Percentiles rank a stretch among this genome's conserved stretches.
These are phyloP conservation scores for Ophioninae sp. DNA, from an alignment of 2,888 invertebrate species.

Conservation along the genomic window DNA sequence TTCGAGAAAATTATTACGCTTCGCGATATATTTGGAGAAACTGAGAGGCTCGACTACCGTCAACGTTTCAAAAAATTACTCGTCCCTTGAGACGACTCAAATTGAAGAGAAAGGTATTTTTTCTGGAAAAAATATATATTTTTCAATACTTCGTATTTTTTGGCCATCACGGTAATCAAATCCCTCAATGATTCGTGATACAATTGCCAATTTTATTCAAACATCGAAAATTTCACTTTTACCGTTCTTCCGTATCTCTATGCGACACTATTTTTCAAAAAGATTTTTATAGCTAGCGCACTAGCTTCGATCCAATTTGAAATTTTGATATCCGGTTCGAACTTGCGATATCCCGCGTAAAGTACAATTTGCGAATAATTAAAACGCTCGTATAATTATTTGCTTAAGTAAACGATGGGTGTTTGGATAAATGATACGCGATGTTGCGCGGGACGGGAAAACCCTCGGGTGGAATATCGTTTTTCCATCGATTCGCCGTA, in stretches of 20 bases:
- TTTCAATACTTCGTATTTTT: too few relatives aligned
- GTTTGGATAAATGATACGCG: conserved; percentile 9
- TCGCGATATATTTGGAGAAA: neutral
- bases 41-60: neutral
- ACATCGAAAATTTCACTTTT: neutral
- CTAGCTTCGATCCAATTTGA: neutral
- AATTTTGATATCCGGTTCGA: neutral
- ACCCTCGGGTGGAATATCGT: conserved; percentile 37
- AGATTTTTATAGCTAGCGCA: neutral
- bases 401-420: conserved; percentile 21
- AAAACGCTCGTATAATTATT: conserved; percentile 4
- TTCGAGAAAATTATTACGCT: neutral
- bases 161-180: too few relatives aligned
- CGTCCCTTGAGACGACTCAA: too few relatives aligned
- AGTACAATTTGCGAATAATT: conserved; percentile 18
- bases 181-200: neutral
- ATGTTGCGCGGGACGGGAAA: conserved; percentile 20
- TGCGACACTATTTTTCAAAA: neutral
- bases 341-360: neutral
- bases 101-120: too few relatives aligned
- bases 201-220: neutral
- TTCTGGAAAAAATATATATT: too few relatives aligned
- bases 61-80: too few relatives aligned
- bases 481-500: conserved; percentile 32
- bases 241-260: neutral